Evolutionary conservation across 2,797 vertebrate genomes (phyloP).

Genomic region (Rousettus madagascariensis): DNA sequence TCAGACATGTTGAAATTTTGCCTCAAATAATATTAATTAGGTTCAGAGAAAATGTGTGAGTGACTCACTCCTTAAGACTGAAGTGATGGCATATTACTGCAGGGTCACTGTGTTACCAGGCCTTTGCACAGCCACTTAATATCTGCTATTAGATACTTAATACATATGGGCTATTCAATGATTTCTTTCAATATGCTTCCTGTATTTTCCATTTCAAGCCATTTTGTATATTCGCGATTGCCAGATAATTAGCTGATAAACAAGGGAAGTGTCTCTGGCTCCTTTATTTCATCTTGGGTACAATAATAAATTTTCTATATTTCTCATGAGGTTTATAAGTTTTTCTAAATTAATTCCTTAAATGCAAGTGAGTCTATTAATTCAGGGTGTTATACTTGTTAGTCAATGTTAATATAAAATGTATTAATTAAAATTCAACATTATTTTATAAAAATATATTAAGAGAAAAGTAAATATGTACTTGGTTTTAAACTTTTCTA

Average conservation of each 20-base stretch:
- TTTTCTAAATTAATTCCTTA: neutral
- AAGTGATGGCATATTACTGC: neutral
- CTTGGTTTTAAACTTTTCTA: neutral
- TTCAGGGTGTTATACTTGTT: neutral
- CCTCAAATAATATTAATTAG: neutral
- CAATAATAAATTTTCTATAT: neutral
- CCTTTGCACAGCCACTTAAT: neutral
- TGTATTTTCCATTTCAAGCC: neutral
- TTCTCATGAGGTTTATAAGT: neutral
- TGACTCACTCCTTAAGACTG: neutral
- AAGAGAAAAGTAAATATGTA: neutral
- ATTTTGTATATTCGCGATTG: neutral
- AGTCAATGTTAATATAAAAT: neutral
- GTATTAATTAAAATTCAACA: conserved; percentile 10
- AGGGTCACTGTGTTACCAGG: neutral
- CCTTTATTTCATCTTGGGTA: neutral
- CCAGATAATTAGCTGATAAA: neutral
- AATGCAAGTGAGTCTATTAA: neutral
- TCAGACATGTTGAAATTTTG: neutral
- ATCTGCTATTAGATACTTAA: neutral
- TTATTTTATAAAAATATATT: neutral
- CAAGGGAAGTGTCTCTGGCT: neutral
- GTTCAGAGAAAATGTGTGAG: neutral
- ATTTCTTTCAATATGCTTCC: neutral
- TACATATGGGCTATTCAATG: too few species aligned